These are phyloP conservation scores for Suricata suricatta DNA, from an alignment of 2,113 vertebrate genomes.

Conservation along the genomic window DNA sequence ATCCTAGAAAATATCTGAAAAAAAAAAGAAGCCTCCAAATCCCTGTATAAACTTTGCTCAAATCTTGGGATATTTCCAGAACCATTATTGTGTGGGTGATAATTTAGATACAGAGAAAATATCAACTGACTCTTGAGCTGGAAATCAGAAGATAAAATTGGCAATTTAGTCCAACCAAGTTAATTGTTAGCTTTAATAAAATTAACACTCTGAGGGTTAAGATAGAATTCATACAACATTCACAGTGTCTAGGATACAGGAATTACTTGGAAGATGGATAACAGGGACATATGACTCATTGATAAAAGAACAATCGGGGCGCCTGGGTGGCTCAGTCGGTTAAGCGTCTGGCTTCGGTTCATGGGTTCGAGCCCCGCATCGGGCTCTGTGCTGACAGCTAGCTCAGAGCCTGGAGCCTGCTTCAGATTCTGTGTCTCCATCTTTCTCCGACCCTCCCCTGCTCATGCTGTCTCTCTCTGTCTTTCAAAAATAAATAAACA, in stretches of 20 bases:
- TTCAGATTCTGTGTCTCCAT: no score
- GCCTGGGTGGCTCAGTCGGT: no score
- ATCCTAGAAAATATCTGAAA: background rate
- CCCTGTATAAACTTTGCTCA: background rate
- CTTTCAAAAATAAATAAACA: no score
- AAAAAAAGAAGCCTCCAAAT: background rate
- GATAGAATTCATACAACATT: background rate
- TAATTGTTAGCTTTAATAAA: background rate
- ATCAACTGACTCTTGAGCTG: background rate
- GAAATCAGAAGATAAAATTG: background rate
- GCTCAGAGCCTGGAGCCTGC: no score
- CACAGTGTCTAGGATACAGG: background rate
- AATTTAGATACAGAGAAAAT: background rate
- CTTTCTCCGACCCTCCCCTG: no score
- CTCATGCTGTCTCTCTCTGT: no score
- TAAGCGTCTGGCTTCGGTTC: no score
- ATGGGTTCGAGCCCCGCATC: no score
- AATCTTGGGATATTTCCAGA: background rate
- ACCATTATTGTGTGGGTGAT: background rate
- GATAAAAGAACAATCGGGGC: background rate
- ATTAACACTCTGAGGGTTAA: background rate
- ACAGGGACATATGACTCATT: background rate
- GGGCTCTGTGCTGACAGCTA: no score
- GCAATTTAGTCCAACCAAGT: background rate
- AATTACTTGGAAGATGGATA: constrained; percentile 16